Conservation (phyloP, 2,888 invertebrate species). For the Hartigia nigra region DNA sequence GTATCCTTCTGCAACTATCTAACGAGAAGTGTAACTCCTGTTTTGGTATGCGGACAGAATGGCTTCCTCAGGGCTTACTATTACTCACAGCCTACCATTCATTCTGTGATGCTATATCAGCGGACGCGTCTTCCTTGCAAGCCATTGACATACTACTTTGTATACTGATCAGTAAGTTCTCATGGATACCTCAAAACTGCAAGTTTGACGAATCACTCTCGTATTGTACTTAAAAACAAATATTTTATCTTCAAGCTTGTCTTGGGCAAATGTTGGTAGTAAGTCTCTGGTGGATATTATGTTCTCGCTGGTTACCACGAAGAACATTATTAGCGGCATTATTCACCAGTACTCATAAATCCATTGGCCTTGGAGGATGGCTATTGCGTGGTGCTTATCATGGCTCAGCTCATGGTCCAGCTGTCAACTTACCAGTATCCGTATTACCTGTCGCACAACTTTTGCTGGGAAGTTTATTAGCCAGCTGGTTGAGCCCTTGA, state of each 20-base stretch:
- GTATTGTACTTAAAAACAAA: not conserved
- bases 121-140: slow-evolving; percentile 57
- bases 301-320: slow-evolving; percentile 57
- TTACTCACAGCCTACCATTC: slow-evolving; percentile 59
- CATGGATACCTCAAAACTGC: not conserved
- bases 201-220: not conserved
- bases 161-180: slow-evolving; percentile 53
- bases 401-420: slow-evolving; percentile 55
- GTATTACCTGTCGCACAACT: slow-evolving; percentile 60
- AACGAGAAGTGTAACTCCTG: slow-evolving; percentile 20
- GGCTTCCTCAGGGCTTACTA: slow-evolving; percentile 54
- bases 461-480: slow-evolving; percentile 58
- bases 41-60: slow-evolving; percentile 43
- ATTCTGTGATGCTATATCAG: slow-evolving; percentile 60
- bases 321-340: slow-evolving; percentile 54
- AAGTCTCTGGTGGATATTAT: slow-evolving; percentile 58
- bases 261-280: slow-evolving; percentile 56
- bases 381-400: slow-evolving; percentile 59
- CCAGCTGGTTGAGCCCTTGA: slow-evolving; percentile 56
- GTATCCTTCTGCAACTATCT: slow-evolving; percentile 46
- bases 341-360: slow-evolving; percentile 61
- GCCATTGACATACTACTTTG: slow-evolving; percentile 58
- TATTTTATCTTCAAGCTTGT: slow-evolving; percentile 48
- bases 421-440: slow-evolving; percentile 58
- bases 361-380: slow-evolving; percentile 61